phyloP scores from a whole-genome alignment of 2,113 vertebrate species.

The Arenaria interpres region DNA sequence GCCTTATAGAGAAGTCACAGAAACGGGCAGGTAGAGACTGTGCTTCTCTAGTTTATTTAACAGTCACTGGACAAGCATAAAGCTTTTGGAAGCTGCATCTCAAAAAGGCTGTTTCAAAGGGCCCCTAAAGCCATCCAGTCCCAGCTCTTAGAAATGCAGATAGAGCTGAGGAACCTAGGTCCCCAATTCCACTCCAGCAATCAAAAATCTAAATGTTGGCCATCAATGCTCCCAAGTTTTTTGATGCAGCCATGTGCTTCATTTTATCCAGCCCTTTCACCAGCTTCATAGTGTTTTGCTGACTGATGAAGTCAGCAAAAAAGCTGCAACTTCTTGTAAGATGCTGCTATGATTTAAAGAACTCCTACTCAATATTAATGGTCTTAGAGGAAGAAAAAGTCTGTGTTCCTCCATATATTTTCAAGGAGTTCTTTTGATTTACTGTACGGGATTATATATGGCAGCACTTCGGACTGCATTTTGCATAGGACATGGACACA shows the following conservation, averaged over 20 bases:
- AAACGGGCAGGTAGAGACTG: neutral
- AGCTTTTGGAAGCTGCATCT: neutral
- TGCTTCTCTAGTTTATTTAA: neutral
- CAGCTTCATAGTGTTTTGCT: neutral
- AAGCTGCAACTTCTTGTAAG: neutral
- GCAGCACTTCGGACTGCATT: neutral
- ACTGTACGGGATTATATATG: neutral
- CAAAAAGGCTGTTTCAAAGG: neutral
- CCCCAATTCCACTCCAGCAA: neutral
- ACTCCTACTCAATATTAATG: neutral
- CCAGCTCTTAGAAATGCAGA: neutral
- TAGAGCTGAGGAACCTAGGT: neutral
- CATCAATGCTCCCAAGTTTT: neutral
- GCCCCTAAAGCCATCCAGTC: neutral
- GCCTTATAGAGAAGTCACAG: neutral
- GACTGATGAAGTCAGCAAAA: neutral
- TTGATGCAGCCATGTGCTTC: neutral
- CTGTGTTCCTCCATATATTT: neutral
- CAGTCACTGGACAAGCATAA: neutral
- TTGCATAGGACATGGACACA: neutral
- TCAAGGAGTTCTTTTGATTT: neutral
- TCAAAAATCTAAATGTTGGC: neutral
- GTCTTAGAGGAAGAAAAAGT: neutral
- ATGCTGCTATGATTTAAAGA: slow-evolving; percentile 23
- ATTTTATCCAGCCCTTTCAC: neutral